Evolutionary conservation across 2,113 vertebrate genomes (phyloP), one percentile per base, ranked within the genome.

Genomic region (Halichoeres trimaculatus): DNA sequence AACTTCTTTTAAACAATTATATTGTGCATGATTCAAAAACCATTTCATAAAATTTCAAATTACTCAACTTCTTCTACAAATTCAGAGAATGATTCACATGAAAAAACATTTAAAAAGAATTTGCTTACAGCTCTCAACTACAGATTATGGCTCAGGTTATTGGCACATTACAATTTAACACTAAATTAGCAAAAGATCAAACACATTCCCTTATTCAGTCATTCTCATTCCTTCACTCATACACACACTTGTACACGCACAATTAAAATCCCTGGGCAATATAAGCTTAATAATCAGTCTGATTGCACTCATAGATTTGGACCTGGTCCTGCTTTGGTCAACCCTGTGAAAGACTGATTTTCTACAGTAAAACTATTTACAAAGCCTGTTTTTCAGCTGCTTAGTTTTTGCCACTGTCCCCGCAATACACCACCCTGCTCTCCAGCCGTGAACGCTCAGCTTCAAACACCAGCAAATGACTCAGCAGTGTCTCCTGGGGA

Each of bases 391-490:
- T 19, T 35, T 24, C 5, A 8, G 48, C 24, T 14, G 0, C 62
- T 43, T 58, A 43, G n/a, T 26, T 75, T 1, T 55, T 35, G 3
- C 3, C n/a, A 0, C 1, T 2, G 17, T 70, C 57, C 22, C 26
- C 81, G 55, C 90, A 91, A 80, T 85, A 50, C 40, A 95, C 78
- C 30, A 94, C 92, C 61, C 90, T 89, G 88, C 75, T 84, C 78
- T 94, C 93, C 77, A 87, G 61, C 17, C 94, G 88, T 0, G 94
- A 83, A 13, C 86, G 92, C 69, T 95, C 94, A 0, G 93, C 94
- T 69, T 93, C 90, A 74, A 95, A 95, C 88, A 95, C 94, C 75
- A 95, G 80, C 64, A 90, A 68, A 80, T 95, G 94, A 80, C 94
- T 95, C 9, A 41, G 55, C 68, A 94, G 83, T 0, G 93, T 93